phyloP scores from a whole-genome alignment of 2,113 vertebrate genomes.

The Prinia subflava region DNA sequence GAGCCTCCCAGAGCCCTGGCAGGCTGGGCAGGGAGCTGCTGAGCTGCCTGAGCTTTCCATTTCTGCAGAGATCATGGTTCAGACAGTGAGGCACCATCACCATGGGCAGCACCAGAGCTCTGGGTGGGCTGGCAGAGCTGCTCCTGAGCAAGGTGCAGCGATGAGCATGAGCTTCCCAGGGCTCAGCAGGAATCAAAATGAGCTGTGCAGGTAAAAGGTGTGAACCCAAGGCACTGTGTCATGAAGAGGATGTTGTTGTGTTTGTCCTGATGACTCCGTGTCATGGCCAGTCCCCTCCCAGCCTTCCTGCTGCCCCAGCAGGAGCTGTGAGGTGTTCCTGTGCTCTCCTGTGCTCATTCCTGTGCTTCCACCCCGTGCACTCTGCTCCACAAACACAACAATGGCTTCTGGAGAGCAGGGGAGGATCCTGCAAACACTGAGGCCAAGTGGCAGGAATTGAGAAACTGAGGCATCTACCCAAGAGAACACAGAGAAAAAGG shows the following conservation, averaged over 20 bases:
- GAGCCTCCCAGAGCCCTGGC: neutral
- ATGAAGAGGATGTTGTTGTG: neutral
- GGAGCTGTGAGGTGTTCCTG: neutral
- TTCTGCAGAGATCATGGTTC: neutral
- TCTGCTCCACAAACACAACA: neutral
- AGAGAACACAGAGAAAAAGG: neutral
- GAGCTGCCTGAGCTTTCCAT: neutral
- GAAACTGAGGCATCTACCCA: neutral
- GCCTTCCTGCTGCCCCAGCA: neutral
- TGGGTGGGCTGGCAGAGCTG: neutral
- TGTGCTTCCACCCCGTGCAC: neutral
- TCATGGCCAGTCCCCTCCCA: neutral
- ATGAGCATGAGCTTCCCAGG: accelerated
- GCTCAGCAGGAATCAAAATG: neutral
- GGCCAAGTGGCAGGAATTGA: neutral
- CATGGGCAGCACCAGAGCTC: neutral
- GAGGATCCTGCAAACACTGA: neutral
- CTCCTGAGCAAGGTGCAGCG: neutral
- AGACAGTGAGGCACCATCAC: neutral
- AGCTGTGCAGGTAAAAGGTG: neutral
- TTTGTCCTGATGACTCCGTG: neutral
- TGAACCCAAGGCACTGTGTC: neutral
- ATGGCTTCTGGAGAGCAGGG: neutral
- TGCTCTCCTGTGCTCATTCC: neutral
- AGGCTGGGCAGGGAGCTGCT: neutral